These are phyloP conservation scores for Philopedon plagiatum DNA, from an alignment of 2,888 invertebrate genomes.

Conservation along the genomic window DNA sequence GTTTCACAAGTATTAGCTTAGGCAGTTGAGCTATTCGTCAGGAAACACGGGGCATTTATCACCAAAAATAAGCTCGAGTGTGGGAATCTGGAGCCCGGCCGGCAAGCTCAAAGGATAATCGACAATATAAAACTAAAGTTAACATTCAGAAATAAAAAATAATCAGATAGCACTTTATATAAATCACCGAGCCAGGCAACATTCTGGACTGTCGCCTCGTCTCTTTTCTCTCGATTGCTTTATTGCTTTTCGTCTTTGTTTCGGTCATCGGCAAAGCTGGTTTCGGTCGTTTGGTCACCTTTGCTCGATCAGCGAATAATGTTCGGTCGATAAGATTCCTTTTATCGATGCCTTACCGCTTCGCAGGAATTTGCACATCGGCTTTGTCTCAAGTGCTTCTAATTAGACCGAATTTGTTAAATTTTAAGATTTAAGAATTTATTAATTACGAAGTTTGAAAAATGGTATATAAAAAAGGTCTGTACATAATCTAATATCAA, in stretches of 20 bases:
- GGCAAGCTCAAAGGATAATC: constrained; percentile 68
- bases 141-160: constrained; percentile 69
- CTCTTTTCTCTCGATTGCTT: constrained; percentile 1
- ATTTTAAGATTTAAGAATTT: constrained; percentile 53
- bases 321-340: constrained; percentile 59
- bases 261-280: constrained; percentile 53
- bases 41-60: constrained; percentile 60
- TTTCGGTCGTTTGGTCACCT: constrained; percentile 58
- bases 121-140: constrained; percentile 70
- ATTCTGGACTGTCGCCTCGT: constrained; percentile 47
- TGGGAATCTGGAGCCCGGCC: constrained; percentile 67
- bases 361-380: constrained; percentile 57
- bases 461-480: too few species aligned
- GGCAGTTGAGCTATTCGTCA: constrained; percentile 47
- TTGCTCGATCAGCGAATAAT: constrained; percentile 59
- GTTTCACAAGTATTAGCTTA: constrained; percentile 42
- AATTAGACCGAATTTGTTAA: constrained; percentile 62
- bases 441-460: too few species aligned
- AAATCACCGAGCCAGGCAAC: constrained; percentile 64
- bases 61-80: constrained; percentile 64
- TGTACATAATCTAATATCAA: too few species aligned
- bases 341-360: constrained; percentile 62
- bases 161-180: constrained; percentile 69
- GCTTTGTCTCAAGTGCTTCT: constrained; percentile 46
- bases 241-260: constrained; percentile 38